Base-by-base conservation (phyloP, 2,888 invertebrate species). In the Panzeria rudis region DNA sequence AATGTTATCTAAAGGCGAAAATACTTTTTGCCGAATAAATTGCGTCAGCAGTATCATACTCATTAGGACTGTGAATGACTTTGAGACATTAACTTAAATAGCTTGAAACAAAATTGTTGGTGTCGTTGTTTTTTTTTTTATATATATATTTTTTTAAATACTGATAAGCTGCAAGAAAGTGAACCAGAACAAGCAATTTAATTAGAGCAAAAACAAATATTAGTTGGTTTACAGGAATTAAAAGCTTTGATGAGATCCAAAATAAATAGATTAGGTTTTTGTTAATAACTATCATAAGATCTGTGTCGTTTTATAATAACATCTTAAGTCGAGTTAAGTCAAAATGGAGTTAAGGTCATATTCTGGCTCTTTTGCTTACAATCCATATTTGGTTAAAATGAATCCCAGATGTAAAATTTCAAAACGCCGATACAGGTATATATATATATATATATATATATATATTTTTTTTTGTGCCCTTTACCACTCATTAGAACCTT, bases 1-100 rank as follows among this genome's bases (percentile, higher is more conserved):
- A 84, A 84, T 72, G 71, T 84, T 84, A 66, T 80, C 66, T 68
- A 23, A 35, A 72, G 25, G 20, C 29, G 3, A 54, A 66, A 50
- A 23, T 7, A 32, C 66, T 11, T 64, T 47, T 44, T 25, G 15
- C 44, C 25, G 38, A 23, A 62, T 44, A 17, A 20, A 75, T 73
- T 78, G 47, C 78, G 78, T 78, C 73, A 83, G 68, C 23, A n/a
- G 20, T 5, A 17, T 32, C 15, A 41, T 20, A 71, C 29, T 23
- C n/a, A 17, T 15, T 52, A 56, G 23, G 29, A 62, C 52, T 62
- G 62, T 41, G 11, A 50, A 15, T 23, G 32, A 50, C 25, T 25
- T 13, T 25, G 47, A n/a, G 6, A 1, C 4, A 47, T 47, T 56
- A 3, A 29, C 32, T 29, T 52, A 64, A 50, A 61, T 4, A n/a